These are phyloP conservation scores for Drosophila trapezifrons DNA, from an alignment of 1,140 invertebrate genomes.

Conservation along the genomic window DNA sequence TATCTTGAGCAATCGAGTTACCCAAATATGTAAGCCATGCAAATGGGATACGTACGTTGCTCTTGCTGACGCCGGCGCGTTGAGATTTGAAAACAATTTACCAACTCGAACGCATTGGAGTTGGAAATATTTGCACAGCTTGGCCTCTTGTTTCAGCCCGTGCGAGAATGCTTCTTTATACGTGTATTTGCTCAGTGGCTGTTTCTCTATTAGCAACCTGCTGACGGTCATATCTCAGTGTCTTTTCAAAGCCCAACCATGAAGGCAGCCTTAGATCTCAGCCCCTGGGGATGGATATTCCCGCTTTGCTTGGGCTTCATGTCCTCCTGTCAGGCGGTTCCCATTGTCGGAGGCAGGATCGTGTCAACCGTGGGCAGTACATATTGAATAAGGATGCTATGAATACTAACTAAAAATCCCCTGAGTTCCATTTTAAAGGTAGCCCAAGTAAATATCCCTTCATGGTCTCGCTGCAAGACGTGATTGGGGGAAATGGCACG, in stretches of 20 bases:
- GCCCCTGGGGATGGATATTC: conserved; percentile 13
- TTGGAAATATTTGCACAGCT: conserved; percentile 73
- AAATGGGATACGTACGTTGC: not conserved
- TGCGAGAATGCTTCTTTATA: conserved; percentile 49
- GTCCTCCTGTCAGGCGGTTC: conserved; percentile 30
- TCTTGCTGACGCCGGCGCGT: conserved; percentile 49
- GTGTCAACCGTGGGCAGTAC: conserved; percentile 69
- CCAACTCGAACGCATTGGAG: conserved; percentile 32
- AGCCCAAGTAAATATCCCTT: conserved; percentile 58
- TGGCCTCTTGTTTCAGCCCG: conserved; percentile 35
- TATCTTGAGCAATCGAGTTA: not conserved
- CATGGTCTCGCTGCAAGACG: conserved; percentile 76
- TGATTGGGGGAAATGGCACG: conserved; percentile 11
- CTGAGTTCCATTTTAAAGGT: conserved; percentile 36
- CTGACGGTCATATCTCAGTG: conserved; percentile 59
- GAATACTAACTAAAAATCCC: conserved; percentile 22
- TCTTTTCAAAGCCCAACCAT: conserved; percentile 60
- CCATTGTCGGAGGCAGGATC: conserved; percentile 66
- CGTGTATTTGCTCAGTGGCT: conserved; percentile 49
- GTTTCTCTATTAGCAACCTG: conserved; percentile 58
- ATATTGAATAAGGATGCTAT: not conserved
- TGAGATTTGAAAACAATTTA: conserved; percentile 76
- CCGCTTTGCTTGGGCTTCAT: conserved; percentile 6
- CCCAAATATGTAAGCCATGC: not conserved
- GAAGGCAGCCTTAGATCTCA: conserved; percentile 48